A percentile compares a stretch with the other conserved stretches of the same genome.
phyloP scores from a whole-genome alignment of 1,140 invertebrate genomes.

The Hypothenemus hampei region DNA sequence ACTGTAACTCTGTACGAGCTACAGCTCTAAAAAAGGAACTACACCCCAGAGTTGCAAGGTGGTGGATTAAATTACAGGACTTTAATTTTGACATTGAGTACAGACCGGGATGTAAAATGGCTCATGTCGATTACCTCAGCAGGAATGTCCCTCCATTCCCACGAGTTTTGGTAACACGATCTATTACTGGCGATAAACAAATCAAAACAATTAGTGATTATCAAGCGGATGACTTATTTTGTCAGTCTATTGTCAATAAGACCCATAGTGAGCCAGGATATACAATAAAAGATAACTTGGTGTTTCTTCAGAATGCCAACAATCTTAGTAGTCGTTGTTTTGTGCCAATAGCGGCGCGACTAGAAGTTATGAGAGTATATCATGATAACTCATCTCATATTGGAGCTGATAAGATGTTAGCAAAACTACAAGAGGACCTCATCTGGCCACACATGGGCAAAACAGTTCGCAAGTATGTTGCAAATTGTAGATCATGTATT shows the following conservation, averaged over 20 bases:
- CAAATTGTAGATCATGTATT: slow-evolving; percentile 12
- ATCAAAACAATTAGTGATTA: not conserved
- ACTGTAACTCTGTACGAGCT: slow-evolving; percentile 5
- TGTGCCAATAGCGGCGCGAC: slow-evolving; percentile 6
- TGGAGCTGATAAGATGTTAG: slow-evolving; percentile 10
- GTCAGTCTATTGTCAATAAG: not conserved
- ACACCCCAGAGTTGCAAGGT: slow-evolving; percentile 6
- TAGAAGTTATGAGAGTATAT: slow-evolving; percentile 3
- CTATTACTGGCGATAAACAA: no score
- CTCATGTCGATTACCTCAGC: slow-evolving; percentile 27
- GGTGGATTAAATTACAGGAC: slow-evolving; percentile 4
- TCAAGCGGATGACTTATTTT: slow-evolving; percentile 2
- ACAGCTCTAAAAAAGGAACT: slow-evolving; percentile 8
- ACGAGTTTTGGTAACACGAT: no score
- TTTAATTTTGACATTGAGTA: not conserved
- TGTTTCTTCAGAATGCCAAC: not conserved
- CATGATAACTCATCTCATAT: slow-evolving; percentile 16
- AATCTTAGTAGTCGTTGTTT: not conserved
- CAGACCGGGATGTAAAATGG: slow-evolving; percentile 27
- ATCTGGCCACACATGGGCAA: slow-evolving; percentile 9
- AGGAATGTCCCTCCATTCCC: slow-evolving; percentile 8
- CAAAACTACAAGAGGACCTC: slow-evolving; percentile 9
- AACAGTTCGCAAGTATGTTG: slow-evolving; percentile 9
- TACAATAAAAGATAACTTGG: slow-evolving; percentile 6
- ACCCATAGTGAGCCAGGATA: not conserved